Conservation (phyloP, 2,888 invertebrate species). For the Agonopterix subpropinquella region DNA sequence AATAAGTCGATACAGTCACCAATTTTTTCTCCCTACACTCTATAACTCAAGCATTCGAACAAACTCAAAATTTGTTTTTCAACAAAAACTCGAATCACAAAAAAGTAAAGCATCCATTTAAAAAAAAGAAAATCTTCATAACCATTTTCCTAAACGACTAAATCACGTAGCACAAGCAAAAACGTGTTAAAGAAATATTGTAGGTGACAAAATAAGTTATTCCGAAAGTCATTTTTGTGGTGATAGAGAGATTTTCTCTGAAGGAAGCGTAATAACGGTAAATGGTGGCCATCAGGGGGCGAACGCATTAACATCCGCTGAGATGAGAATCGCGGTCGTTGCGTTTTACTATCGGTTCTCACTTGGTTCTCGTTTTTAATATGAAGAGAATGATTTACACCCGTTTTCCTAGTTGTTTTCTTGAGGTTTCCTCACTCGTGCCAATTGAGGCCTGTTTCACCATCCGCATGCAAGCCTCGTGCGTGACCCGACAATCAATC, state of each 20-base stretch:
- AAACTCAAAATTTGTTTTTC: too few relatives aligned
- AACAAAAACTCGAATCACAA: too few relatives aligned
- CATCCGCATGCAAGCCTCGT: too few relatives aligned
- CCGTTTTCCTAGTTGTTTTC: too few relatives aligned
- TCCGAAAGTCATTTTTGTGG: conserved; percentile 51
- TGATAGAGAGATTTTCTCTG: conserved; percentile 48
- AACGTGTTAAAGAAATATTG: conserved; percentile 31
- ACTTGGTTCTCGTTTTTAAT: background rate
- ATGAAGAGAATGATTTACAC: too few relatives aligned
- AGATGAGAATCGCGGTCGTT: conserved; percentile 33
- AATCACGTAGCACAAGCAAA: conserved; percentile 13
- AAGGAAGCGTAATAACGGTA: conserved; percentile 54
- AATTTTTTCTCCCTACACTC: too few relatives aligned
- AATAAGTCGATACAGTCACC: too few relatives aligned
- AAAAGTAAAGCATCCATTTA: too few relatives aligned
- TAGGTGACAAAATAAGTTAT: conserved; percentile 54
- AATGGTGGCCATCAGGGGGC: conserved; percentile 49
- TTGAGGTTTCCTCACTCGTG: background rate
- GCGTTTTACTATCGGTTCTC: conserved; percentile 23
- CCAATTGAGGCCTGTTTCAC: too few relatives aligned
- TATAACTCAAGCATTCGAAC: too few relatives aligned
- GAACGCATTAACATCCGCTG: conserved; percentile 48
- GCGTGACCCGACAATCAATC: too few relatives aligned
- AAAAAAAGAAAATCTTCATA: background rate
- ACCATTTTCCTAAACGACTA: background rate